These are phyloP conservation scores for Puntigrus tetrazona DNA, from an alignment of 2,113 vertebrate species.

Conservation along the genomic window DNA sequence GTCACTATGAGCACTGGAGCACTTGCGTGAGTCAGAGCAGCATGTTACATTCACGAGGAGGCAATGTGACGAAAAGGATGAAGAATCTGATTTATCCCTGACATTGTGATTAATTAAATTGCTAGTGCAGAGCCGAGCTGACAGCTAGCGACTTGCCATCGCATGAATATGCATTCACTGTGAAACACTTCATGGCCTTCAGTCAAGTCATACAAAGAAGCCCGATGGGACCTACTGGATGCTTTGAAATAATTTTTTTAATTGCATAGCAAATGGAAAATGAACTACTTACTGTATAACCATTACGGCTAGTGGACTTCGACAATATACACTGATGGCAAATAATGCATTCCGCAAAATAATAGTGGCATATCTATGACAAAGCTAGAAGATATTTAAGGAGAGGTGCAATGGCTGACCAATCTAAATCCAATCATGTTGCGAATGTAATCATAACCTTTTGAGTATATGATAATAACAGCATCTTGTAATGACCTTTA, in stretches of 20 bases:
- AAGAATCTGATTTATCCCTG: conserved; percentile 9
- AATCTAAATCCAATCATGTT: not conserved
- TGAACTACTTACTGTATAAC: not conserved
- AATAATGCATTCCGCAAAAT: not conserved
- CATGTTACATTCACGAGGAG: not conserved
- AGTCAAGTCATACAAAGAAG: not conserved
- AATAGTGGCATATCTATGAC: not conserved
- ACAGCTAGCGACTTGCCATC: not conserved
- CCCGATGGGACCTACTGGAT: not conserved
- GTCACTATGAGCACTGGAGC: not conserved
- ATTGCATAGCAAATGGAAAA: not conserved
- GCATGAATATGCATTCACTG: not conserved
- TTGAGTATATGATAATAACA: not conserved
- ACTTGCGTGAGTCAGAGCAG: not conserved
- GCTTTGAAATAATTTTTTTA: not conserved
- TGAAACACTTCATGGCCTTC: not conserved
- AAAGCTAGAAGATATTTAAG: too few relatives aligned
- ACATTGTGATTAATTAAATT: conserved; percentile 7
- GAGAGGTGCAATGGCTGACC: too few relatives aligned
- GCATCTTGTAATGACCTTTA: not conserved
- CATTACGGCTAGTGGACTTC: not conserved
- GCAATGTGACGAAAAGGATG: not conserved
- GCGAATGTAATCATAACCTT: not conserved
- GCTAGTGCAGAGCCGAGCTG: not conserved
- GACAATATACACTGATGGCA: not conserved